Evolutionary conservation across 2,888 invertebrate genomes (phyloP), one percentile per base, ranked within the genome.

Genomic region (Hedya salicella): DNA sequence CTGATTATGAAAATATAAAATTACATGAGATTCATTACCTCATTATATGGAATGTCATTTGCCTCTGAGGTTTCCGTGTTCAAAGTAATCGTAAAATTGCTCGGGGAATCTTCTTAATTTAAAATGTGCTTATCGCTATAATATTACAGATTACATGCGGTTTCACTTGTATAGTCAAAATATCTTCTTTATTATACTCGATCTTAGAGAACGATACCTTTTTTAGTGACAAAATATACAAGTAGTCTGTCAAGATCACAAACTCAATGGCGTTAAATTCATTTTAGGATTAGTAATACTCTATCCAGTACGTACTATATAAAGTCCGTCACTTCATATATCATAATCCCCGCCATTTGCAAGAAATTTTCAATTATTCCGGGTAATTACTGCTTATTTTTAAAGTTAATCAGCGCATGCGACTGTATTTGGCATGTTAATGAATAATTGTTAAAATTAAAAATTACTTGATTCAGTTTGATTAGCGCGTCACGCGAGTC

Each of bases 401-500:
- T 36, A 36, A n/a, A n/a, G 42, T 54, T 61, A 42, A 54, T 40
- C 46, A 49, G 54, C 9, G 52, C 62, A 32, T 62, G 61, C 39
- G n/a, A 54, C 44, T 54, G 42, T 42, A 25, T 62, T 62, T 66
- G 62, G 53, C 66, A 68, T 66, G 62, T 54, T 66, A 68, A 62
- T 62, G 59, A 63, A 50, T 62, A 75, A 74, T 71, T 74, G 74
- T 75, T 74, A 73, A 78, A 79, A 79, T 76, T 78, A 74, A 77
- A 78, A 78, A 76, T 76, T 63, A 68, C 50, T 48, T 44, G 40
- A 36, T 42, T 57, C 19, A 39, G 60, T 61, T 40, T 56, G 75
- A 79, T 80, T 77, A 77, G 11, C 6, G 60, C 64, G 79, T 75
- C 82, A 83, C 78, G 82, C 81, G 68, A 82, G 59, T 61, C 62